Evolutionary conservation across 92 coral and sea anemone genomes (phyloP).

Genomic region (Phymanthus crucifer): DNA sequence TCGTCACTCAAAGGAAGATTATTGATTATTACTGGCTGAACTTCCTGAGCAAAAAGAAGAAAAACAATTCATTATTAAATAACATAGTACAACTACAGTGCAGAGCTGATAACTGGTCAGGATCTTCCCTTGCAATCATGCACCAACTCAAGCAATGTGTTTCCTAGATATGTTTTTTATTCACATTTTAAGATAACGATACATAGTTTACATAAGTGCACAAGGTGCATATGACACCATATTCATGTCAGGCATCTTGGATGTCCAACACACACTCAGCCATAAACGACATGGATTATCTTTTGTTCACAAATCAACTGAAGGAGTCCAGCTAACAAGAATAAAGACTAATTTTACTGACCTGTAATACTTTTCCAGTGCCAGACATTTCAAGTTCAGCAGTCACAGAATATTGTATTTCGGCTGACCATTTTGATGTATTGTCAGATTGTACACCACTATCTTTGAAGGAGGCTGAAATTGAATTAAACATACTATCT

Average conservation of each 20-base stretch:
- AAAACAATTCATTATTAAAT: neutral
- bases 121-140: no score
- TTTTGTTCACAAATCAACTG: neutral
- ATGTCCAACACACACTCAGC: no score
- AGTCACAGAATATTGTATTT: conserved; percentile 66
- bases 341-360: neutral
- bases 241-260: no score
- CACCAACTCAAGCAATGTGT: no score
- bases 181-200: no score
- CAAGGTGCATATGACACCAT: no score
- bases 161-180: no score
- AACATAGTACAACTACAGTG: no score
- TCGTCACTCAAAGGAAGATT: conserved; percentile 64
- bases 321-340: neutral
- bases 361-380: conserved; percentile 49
- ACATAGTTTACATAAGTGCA: no score
- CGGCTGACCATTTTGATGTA: conserved; percentile 68
- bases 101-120: no score
- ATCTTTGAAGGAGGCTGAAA: conserved; percentile 67
- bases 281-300: no score
- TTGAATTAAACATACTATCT: neutral
- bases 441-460: conserved; percentile 57
- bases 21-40: conserved; percentile 72
- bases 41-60: conserved; percentile 48
- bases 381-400: conserved; percentile 79